Percentiles rank a stretch among this genome's conserved stretches.
Conservation (phyloP, 92 coral and sea anemone genomes). For the Ricordea florida region DNA sequence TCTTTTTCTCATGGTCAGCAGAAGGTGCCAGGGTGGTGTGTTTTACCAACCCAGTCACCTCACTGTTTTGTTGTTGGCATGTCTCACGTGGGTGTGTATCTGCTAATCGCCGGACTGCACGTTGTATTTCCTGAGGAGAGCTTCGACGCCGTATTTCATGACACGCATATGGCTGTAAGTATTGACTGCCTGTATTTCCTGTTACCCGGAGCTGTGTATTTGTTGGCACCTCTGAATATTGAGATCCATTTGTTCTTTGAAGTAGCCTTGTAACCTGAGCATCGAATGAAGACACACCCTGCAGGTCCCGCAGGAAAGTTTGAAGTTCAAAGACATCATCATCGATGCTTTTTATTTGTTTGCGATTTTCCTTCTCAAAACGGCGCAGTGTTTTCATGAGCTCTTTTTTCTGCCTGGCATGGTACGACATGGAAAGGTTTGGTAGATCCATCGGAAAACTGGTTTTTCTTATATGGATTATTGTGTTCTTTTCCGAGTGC, state of each 20-base stretch:
- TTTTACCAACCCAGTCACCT: too few relatives aligned
- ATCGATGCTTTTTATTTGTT: constrained; percentile 15
- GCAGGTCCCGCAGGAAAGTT: constrained; percentile 24
- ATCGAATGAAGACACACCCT: constrained; percentile 7
- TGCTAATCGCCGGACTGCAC: too few relatives aligned
- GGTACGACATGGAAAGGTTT: constrained; percentile 1
- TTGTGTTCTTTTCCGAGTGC: not conserved
- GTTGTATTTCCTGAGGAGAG: too few relatives aligned
- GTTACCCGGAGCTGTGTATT: too few relatives aligned
- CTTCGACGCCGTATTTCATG: too few relatives aligned
- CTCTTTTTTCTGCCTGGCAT: constrained; percentile 16
- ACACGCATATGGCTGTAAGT: too few relatives aligned
- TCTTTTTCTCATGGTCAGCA: not conserved
- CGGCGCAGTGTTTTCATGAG: constrained; percentile 5
- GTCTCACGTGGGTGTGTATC: too few relatives aligned
- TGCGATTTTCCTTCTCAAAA: constrained; percentile 33
- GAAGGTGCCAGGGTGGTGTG: not conserved
- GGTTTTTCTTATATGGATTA: not conserved
- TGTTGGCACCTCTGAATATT: too few relatives aligned
- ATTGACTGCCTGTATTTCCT: too few relatives aligned
- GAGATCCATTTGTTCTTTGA: not conserved
- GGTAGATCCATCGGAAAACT: not conserved
- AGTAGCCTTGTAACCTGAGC: not conserved
- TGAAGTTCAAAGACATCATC: constrained; percentile 22
- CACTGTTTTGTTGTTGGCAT: too few relatives aligned